Evolutionary conservation across 2,888 invertebrate species (phyloP).

Genomic region (Prosopocoilus inquinatus): DNA sequence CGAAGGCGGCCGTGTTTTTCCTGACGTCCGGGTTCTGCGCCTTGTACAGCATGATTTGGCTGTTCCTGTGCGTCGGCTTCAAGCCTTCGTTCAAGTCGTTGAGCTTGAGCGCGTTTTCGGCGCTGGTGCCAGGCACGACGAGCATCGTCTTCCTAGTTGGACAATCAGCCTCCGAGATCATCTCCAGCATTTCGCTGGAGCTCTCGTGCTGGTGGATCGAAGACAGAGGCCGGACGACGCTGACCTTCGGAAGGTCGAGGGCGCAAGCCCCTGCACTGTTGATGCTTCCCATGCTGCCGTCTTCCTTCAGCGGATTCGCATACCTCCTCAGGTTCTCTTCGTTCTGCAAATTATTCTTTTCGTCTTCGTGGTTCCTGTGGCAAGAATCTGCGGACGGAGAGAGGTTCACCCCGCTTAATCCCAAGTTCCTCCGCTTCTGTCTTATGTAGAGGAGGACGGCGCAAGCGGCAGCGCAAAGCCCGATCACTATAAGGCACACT

Average conservation of each 20-base stretch:
- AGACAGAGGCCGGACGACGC: slow-evolving; percentile 49
- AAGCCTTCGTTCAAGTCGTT: slow-evolving; percentile 45
- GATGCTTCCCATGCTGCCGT: slow-evolving; percentile 53
- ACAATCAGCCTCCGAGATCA: slow-evolving; percentile 59
- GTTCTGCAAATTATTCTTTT: slow-evolving; percentile 88
- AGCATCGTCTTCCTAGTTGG: slow-evolving; percentile 50
- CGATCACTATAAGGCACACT: slow-evolving; percentile 50
- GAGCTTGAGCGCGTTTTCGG: slow-evolving; percentile 41
- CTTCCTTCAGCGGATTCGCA: slow-evolving; percentile 52
- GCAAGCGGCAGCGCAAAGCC: slow-evolving; percentile 44
- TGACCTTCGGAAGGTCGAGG: slow-evolving; percentile 50
- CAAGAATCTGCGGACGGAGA: slow-evolving; percentile 59
- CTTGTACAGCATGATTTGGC: slow-evolving; percentile 73
- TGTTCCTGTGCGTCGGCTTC: slow-evolving; percentile 55
- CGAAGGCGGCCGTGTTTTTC: slow-evolving; percentile 72
- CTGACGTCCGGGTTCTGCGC: slow-evolving; percentile 82
- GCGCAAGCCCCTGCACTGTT: slow-evolving; percentile 44
- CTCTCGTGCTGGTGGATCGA: slow-evolving; percentile 50
- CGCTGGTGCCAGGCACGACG: slow-evolving; percentile 51
- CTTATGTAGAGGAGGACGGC: slow-evolving; percentile 58
- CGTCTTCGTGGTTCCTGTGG: slow-evolving; percentile 72
- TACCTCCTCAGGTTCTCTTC: slow-evolving; percentile 76
- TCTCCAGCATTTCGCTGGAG: slow-evolving; percentile 62
- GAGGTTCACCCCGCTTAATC: slow-evolving; percentile 55
- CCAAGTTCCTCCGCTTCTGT: slow-evolving; percentile 55